These are phyloP conservation scores for Plebejus anna DNA, from an alignment of 2,888 invertebrate species.

Conservation along the genomic window DNA sequence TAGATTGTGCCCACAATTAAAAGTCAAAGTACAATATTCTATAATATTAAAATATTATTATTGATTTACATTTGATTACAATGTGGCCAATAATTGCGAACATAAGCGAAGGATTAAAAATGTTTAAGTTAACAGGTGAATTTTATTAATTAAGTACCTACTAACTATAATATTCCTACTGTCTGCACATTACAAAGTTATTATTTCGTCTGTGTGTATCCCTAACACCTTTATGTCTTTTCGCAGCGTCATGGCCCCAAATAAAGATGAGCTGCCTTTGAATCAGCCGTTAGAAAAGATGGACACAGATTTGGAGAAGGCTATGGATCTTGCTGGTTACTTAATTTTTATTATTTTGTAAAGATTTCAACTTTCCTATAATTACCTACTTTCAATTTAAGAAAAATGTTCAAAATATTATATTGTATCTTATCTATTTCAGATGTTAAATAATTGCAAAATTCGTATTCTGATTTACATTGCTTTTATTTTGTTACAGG, in stretches of 20 bases:
- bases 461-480: background rate
- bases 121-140: background rate
- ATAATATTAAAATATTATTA: background rate
- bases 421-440: too few species aligned
- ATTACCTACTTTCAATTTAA: background rate
- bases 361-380: background rate
- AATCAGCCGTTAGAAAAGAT: conserved; percentile 27
- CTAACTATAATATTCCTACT: too few species aligned
- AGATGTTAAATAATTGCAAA: background rate
- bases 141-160: background rate
- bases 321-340: conserved; percentile 34
- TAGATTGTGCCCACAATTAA: background rate
- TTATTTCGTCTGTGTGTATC: background rate
- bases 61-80: background rate
- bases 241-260: background rate
- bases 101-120: background rate
- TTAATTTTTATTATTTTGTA: background rate
- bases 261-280: conserved; percentile 24
- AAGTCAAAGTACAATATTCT: background rate
- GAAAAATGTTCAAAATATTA: background rate
- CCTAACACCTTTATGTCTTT: background rate
- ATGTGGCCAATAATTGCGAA: background rate
- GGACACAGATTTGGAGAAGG: conserved; percentile 34
- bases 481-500: conserved; percentile 46
- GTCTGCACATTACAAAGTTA: background rate